A percentile compares a stretch with the other conserved stretches of the same genome.
phyloP scores from a whole-genome alignment of 2,888 invertebrate genomes.

The Ormyrus pomaceus region DNA sequence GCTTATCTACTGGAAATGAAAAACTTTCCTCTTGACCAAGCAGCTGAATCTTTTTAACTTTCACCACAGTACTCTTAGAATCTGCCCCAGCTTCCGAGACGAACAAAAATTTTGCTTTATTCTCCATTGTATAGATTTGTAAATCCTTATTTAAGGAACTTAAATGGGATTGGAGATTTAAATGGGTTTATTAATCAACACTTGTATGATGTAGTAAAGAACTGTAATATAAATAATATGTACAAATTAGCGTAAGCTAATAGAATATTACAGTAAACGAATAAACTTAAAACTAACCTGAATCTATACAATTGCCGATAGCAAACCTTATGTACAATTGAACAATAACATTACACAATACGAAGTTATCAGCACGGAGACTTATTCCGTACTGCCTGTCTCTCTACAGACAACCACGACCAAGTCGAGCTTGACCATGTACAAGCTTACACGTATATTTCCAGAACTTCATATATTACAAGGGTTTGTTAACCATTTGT shows the following conservation, averaged over 20 bases:
- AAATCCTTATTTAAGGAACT: too few species aligned
- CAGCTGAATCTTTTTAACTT: too few species aligned
- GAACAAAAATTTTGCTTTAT: too few species aligned
- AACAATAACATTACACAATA: neutral
- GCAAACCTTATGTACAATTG: neutral
- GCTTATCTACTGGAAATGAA: too few species aligned
- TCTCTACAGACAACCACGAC: neutral
- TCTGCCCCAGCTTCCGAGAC: too few species aligned
- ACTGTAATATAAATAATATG: conserved; percentile 5
- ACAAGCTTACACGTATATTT: neutral
- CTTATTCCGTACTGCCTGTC: neutral
- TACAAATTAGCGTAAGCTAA: neutral
- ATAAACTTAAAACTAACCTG: conserved; percentile 7
- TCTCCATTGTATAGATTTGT: too few species aligned
- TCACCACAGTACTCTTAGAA: too few species aligned
- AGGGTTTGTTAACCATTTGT: too few species aligned
- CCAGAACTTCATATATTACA: too few species aligned
- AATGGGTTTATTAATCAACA: neutral
- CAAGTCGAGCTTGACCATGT: neutral
- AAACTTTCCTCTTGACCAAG: too few species aligned
- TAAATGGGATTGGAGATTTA: too few species aligned
- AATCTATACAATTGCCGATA: neutral
- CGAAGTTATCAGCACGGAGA: too few species aligned
- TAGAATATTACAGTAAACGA: neutral
- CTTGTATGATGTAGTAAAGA: conserved; percentile 7